Evolutionary conservation across 1,140 invertebrate genomes (phyloP).

Genomic region (Dufourea novaeangliae): DNA sequence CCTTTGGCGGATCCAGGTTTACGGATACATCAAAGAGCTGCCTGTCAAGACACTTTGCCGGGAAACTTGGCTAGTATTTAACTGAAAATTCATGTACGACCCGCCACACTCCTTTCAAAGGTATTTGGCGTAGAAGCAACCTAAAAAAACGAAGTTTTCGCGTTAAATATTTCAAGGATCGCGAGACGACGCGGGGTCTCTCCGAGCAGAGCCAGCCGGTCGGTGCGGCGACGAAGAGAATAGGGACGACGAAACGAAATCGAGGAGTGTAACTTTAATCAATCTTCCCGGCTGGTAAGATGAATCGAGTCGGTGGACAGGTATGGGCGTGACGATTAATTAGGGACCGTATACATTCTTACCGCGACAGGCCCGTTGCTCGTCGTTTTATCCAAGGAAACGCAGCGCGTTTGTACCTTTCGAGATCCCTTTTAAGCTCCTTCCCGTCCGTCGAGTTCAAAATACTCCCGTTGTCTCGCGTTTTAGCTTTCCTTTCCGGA

Average conservation of each 20-base stretch:
- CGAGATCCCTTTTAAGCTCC: not conserved
- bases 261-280: constrained; percentile 45
- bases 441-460: not conserved
- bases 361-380: not conserved
- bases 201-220: constrained; percentile 46
- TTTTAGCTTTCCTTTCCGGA: too few relatives aligned
- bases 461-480: not conserved
- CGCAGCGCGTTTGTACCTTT: constrained; percentile 3
- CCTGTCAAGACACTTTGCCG: not conserved
- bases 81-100: constrained; percentile 23
- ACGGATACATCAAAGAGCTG: constrained; percentile 25
- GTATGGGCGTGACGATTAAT: constrained; percentile 26
- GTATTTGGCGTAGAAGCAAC: not conserved
- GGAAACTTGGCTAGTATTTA: constrained; percentile 30
- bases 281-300: constrained; percentile 53
- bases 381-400: not conserved
- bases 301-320: constrained; percentile 30
- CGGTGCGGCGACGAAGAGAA: constrained; percentile 37
- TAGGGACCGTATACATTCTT: constrained; percentile 12
- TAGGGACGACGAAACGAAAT: constrained; percentile 51
- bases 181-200: constrained; percentile 25
- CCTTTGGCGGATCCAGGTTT: not conserved
- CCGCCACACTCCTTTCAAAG: not conserved
- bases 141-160: not conserved
- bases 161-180: not conserved